These are phyloP conservation scores for Pogonognathellus flavescens DNA, from an alignment of 1,140 invertebrate species.

Conservation along the genomic window DNA sequence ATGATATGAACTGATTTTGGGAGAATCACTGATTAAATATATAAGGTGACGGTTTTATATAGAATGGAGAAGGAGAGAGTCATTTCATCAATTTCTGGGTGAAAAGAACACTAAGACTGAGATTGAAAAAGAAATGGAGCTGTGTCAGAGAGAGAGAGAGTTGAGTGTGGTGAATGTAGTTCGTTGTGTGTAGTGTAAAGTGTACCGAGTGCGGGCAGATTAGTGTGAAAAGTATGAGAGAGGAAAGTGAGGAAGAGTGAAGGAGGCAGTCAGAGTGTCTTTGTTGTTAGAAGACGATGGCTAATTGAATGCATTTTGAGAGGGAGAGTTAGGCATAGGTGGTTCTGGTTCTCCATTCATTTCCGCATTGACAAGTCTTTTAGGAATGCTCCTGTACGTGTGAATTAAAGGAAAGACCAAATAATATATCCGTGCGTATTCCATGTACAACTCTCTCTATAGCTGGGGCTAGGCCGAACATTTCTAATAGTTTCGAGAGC, in stretches of 20 bases:
- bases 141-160: neutral
- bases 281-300: constrained; percentile 60
- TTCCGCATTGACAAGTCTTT: constrained; percentile 63
- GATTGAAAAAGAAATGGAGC: constrained; percentile 29
- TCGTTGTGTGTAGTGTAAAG: constrained; percentile 15
- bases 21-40: neutral
- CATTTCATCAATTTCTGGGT: constrained; percentile 21
- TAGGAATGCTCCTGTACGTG: constrained; percentile 54
- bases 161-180: neutral
- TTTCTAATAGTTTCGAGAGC: neutral
- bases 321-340: constrained; percentile 50
- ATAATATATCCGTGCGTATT: too few relatives aligned
- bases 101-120: constrained; percentile 29
- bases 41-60: neutral
- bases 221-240: constrained; percentile 49
- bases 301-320: constrained; percentile 64
- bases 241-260: constrained; percentile 34
- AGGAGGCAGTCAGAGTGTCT: constrained; percentile 34
- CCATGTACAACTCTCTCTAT: neutral
- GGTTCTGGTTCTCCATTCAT: constrained; percentile 59
- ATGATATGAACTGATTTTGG: neutral
- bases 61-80: neutral
- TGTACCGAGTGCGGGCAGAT: neutral
- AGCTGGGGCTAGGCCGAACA: neutral
- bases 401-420: constrained; percentile 54